A percentile compares a stretch with the other conserved stretches of the same genome.
Conservation (phyloP, 1,140 invertebrate species). For the Parasteatoda tepidariorum region DNA sequence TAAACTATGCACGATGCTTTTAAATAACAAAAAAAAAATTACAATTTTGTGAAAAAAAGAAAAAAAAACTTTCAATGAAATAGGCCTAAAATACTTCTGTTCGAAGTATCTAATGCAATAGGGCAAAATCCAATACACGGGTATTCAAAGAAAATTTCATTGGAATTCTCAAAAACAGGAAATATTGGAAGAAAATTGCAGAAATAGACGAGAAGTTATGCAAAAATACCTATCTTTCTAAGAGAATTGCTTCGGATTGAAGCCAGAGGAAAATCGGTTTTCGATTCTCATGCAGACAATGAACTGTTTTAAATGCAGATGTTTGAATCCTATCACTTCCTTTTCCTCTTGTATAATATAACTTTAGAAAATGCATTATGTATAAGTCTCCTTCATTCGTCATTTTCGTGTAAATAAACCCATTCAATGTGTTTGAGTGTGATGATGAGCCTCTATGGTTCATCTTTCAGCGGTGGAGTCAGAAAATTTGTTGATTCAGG, state of each 20-base stretch:
- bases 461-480: neutral
- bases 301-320: conserved; percentile 50
- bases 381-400: conserved; percentile 16
- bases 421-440: neutral
- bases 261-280: conserved; percentile 30
- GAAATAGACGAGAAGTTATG: neutral
- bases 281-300: conserved; percentile 30
- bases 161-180: no score
- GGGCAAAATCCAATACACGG: no score
- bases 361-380: conserved; percentile 23
- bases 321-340: conserved; percentile 31
- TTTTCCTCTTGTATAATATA: neutral
- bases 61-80: no score
- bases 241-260: neutral
- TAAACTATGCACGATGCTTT: no score
- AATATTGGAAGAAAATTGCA: neutral
- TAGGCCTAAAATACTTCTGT: no score
- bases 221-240: neutral
- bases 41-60: no score
- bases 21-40: no score
- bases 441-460: neutral
- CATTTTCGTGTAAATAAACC: conserved; percentile 34
- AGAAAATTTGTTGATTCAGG: no score
- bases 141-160: no score
- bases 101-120: no score